Conservation (phyloP, 2,113 vertebrate genomes). For the Lathamus discolor region DNA sequence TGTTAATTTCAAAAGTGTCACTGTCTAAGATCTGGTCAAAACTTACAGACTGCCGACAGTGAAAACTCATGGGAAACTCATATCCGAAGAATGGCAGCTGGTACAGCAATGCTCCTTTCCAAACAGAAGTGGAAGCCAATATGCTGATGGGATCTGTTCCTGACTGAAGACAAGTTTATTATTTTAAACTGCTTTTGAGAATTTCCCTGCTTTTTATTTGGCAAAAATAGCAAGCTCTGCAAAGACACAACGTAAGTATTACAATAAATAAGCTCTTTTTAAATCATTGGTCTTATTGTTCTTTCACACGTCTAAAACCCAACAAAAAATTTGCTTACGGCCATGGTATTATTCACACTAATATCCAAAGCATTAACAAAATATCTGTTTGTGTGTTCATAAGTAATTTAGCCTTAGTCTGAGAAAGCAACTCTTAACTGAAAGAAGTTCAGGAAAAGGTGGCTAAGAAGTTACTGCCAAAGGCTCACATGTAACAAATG, state of each 20-base stretch:
- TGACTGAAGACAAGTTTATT: conserved; percentile 50
- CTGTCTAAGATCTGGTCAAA: background rate
- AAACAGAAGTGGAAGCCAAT: conserved; percentile 36
- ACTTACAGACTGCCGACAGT: background rate
- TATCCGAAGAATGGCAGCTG: background rate
- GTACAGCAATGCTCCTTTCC: background rate
- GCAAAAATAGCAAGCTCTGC: conserved; percentile 47
- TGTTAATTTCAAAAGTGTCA: conserved; percentile 3
- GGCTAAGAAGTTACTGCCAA: conserved; percentile 38
- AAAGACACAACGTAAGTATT: conserved; percentile 28
- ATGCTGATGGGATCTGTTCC: conserved; percentile 25
- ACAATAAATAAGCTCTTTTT: conserved; percentile 16
- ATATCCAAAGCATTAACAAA: conserved; percentile 35
- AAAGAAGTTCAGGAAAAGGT: conserved; percentile 11
- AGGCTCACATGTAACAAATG: conserved; percentile 38
- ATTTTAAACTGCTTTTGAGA: conserved; percentile 53
- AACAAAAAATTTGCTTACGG: background rate
- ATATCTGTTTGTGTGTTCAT: conserved; percentile 11
- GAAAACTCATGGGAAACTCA: conserved; percentile 24
- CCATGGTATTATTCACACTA: conserved; percentile 14
- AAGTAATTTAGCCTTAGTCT: conserved; percentile 17
- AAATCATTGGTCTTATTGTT: conserved; percentile 24
- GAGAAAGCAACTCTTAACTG: background rate
- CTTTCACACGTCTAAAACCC: background rate
- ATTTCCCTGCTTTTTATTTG: background rate